These are phyloP conservation scores for Drosophila siamana DNA, from an alignment of 2,888 invertebrate genomes.

Conservation along the genomic window DNA sequence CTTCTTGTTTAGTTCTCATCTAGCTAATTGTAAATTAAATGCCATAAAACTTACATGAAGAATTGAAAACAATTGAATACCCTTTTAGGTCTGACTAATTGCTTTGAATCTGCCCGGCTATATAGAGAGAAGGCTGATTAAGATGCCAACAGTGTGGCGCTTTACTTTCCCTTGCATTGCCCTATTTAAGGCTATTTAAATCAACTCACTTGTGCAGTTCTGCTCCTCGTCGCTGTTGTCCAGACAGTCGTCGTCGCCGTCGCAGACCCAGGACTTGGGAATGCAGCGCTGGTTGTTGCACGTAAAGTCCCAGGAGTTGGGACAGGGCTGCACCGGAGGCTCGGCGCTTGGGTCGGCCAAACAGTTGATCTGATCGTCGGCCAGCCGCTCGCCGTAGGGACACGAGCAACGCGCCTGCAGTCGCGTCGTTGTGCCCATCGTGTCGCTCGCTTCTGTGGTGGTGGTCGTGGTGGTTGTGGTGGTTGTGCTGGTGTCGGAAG, in stretches of 20 bases:
- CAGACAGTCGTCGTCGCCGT: constrained; percentile 97
- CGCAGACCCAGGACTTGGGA: constrained; percentile 97
- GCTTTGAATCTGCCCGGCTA: too few species aligned
- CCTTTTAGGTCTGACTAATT: too few species aligned
- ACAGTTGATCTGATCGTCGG: constrained; percentile 90
- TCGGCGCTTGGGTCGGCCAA: constrained; percentile 93
- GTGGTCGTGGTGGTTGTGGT: constrained; percentile 30
- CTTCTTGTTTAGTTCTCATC: too few species aligned
- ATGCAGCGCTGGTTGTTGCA: constrained; percentile 97
- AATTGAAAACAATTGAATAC: too few species aligned
- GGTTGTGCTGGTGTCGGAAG: too few species aligned
- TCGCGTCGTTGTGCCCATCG: background rate
- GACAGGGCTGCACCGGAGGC: constrained; percentile 94
- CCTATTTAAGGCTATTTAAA: too few species aligned
- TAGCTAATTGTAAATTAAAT: too few species aligned
- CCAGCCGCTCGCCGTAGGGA: constrained; percentile 95
- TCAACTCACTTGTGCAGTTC: constrained; percentile 93
- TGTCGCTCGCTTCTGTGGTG: constrained; percentile 82
- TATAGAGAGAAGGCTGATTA: too few species aligned
- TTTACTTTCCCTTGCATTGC: too few species aligned
- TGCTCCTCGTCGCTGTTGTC: constrained; percentile 98
- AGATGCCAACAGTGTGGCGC: too few species aligned
- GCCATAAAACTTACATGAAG: too few species aligned
- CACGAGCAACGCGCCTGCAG: constrained; percentile 93
- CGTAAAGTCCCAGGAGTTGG: constrained; percentile 96